Base-by-base conservation (phyloP, 2,113 vertebrate genomes). In the Austrofundulus limnaeus region DNA sequence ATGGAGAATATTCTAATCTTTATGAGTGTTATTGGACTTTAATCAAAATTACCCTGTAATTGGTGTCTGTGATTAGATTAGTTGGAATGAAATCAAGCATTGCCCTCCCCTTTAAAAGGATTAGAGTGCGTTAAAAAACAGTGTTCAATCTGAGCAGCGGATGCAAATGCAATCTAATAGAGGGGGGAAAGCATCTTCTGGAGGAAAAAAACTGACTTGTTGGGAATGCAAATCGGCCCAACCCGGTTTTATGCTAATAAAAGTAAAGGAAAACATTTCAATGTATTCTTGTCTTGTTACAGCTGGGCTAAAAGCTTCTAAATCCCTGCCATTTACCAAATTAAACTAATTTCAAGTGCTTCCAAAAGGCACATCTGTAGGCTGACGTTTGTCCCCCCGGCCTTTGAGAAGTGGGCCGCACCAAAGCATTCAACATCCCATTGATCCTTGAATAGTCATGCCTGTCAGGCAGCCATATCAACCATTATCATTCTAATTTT, bases 401-500 rank as follows among this genome's bases (percentile, higher is more conserved):
- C 90, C 94, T 94, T 90, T 92, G 86, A 92, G 92, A 61, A 94
- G 92, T 88, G 85, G 92, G 93, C 93, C 92, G 92, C 85, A 83
- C 92, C 90, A 92, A 91, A 91, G 93, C 92, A 90, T 92, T 94
- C 94, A 93, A 91, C 91, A 83, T 95, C 90, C 92, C 96, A 97
- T 96, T 98, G 96, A 98, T 98, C 95, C 95, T 91, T 94, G 94
- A 95, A 98, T 97, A 96, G 95, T 96, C 95, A 97, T 96, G 96
- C 95, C 96, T 98, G 96, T 98, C 96, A 98, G 94, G 94, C 93
- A 96, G 94, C 94, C 95, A 94, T 94, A 95, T 94, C 95, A 94
- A 93, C 96, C 96, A 98, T 98, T 98, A 98, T 98, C 96, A 98
- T 98, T 98, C 94, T 98, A 98, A 98, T 98, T 97, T 95, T 94